Conservation (phyloP, 1,140 invertebrate genomes). For the Frieseomelitta varia region DNA sequence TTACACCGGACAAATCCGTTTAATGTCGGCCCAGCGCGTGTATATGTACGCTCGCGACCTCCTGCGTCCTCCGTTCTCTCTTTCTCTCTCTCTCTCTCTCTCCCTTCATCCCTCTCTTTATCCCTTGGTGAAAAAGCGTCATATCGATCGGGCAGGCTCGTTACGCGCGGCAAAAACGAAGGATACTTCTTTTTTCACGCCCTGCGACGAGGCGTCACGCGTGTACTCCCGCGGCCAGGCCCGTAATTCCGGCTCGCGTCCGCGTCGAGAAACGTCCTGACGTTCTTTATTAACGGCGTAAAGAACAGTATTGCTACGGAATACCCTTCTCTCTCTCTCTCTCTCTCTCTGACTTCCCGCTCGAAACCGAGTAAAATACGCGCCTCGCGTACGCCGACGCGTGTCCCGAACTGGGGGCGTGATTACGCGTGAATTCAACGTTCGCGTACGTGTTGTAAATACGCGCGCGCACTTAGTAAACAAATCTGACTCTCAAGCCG, state of each 20-base stretch:
- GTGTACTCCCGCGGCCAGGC: background rate
- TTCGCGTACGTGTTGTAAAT: too few species aligned
- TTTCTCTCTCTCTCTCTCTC: background rate
- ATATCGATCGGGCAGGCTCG: conserved; percentile 41
- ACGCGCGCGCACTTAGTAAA: too few species aligned
- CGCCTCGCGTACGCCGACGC: background rate
- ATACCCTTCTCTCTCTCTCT: too few species aligned
- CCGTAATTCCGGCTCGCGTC: conserved; percentile 7
- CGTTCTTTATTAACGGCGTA: conserved; percentile 18
- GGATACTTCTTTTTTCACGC: background rate
- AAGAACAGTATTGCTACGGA: background rate
- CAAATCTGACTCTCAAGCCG: too few species aligned
- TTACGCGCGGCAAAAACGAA: conserved; percentile 34
- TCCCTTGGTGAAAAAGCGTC: conserved; percentile 3
- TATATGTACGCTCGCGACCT: background rate
- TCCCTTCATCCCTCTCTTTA: background rate
- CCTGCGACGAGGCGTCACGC: background rate
- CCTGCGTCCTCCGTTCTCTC: background rate
- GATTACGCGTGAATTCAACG: background rate
- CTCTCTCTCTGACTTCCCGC: background rate
- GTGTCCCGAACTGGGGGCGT: background rate
- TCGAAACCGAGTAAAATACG: background rate
- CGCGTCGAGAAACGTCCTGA: conserved; percentile 1
- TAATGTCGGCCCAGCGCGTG: conserved; percentile 37
- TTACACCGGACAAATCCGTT: conserved; percentile 59